Conservation (phyloP, 1,140 invertebrate genomes). For the Oppia nitens region DNA sequence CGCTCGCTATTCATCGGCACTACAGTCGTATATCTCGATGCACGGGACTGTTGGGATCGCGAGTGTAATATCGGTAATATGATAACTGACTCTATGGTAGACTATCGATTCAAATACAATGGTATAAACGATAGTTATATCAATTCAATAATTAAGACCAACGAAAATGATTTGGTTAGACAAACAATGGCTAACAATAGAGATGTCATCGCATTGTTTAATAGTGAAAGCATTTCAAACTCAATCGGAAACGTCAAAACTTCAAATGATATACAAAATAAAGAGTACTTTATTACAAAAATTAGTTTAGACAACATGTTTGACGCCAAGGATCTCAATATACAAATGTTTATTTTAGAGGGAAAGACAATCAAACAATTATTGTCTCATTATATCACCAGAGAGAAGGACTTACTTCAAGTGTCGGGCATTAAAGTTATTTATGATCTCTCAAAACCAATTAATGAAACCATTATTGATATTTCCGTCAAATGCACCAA, state of each 20-base stretch:
- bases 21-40: neutral
- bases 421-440: neutral
- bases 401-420: neutral
- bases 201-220: neutral
- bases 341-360: neutral
- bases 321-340: neutral
- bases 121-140: neutral
- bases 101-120: neutral
- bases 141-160: neutral
- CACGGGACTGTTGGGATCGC: neutral
- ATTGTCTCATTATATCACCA: neutral
- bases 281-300: neutral
- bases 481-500: neutral
- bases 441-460: neutral
- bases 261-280: neutral
- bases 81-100: neutral
- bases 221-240: neutral
- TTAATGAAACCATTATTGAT: neutral
- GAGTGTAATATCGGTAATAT: neutral
- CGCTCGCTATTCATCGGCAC: neutral
- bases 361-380: neutral
- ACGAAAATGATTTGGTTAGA: neutral
- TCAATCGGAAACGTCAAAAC: neutral
- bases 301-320: neutral
- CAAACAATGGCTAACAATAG: neutral